Evolutionary conservation across 2,888 invertebrate genomes (phyloP), one percentile per base, ranked within the genome.

Genomic region (Mechanitis mazaeus): DNA sequence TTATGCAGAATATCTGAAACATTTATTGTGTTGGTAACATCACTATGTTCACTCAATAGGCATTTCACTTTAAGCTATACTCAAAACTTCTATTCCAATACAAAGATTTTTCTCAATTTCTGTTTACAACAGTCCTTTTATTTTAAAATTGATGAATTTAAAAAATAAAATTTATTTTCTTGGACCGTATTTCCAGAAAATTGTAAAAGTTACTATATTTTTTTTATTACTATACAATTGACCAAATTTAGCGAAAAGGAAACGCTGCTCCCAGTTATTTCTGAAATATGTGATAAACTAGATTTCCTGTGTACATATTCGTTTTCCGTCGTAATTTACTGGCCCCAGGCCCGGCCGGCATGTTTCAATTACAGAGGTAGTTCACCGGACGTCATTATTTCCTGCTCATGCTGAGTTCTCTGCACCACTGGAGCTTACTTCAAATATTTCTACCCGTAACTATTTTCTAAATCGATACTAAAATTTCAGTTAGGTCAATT

Each of bases 81-180:
- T 72, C 69, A 68, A 74, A 85, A 84, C 79, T 85, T 83, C 66
- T 72, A 76, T 77, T 72, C 78, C 74, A 72, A 75, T 78, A 75
- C 77, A 77, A 79, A 76, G 75, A 80, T 42, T 84, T 85, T 84
- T 83, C 86, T 84, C 86, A 84, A 85, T 85, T 85, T 85, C 82
- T 85, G 85, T 86, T 87, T 80, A 80, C 83, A 87, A 87, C 84
- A 85, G 85, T 86, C 83, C 81, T 84, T 86, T 86, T 86, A 87
- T 85, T 84, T 82, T 80, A 80, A 76, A 75, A 80, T 81, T 84
- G 83, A 85, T 80, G 85, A 86, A 87, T 87, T 85, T 83, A 79
- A 82, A 78, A 79, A 84, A 85, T 82, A 82, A 83, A 82, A 79
- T 79, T 80, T 78, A 78, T 79, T 80, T 80, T 83, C 81, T 81